phyloP scores from a whole-genome alignment of 2,797 vertebrate species.

The Pseudochirops corinnae region DNA sequence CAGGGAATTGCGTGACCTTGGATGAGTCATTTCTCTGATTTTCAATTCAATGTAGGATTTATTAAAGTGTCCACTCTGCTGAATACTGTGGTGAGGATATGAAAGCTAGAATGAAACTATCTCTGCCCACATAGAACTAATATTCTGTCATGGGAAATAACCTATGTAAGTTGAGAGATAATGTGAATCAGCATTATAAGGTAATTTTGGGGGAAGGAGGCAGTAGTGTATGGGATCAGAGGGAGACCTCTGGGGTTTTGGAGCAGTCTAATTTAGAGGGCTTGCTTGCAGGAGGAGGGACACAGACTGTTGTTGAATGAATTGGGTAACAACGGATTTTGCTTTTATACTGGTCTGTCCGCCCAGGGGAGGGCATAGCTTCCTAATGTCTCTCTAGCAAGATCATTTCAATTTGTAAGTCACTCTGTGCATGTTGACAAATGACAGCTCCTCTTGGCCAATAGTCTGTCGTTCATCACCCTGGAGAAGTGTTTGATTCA shows the following conservation, averaged over 20 bases:
- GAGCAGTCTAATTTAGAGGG: no score
- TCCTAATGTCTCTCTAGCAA: background rate
- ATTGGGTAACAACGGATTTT: background rate
- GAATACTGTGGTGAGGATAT: background rate
- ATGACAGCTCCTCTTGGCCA: background rate
- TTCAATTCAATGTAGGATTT: background rate
- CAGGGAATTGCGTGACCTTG: background rate
- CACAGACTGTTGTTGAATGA: background rate
- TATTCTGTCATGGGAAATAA: background rate
- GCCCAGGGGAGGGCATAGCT: no score
- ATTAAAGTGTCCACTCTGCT: background rate
- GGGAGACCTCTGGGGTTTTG: background rate
- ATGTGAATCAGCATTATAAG: background rate
- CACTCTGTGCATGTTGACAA: background rate
- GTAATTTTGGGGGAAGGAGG: background rate
- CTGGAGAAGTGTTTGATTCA: background rate
- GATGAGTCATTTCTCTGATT: background rate
- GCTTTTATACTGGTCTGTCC: background rate
- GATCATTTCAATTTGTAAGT: background rate
- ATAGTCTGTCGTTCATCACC: background rate
- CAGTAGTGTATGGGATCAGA: accelerated
- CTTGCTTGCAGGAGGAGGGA: background rate
- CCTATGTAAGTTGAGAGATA: background rate
- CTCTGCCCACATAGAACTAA: background rate
- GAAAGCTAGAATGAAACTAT: background rate